These are phyloP conservation scores for Hyposoter dolosus DNA, from an alignment of 2,888 invertebrate genomes.

Conservation along the genomic window DNA sequence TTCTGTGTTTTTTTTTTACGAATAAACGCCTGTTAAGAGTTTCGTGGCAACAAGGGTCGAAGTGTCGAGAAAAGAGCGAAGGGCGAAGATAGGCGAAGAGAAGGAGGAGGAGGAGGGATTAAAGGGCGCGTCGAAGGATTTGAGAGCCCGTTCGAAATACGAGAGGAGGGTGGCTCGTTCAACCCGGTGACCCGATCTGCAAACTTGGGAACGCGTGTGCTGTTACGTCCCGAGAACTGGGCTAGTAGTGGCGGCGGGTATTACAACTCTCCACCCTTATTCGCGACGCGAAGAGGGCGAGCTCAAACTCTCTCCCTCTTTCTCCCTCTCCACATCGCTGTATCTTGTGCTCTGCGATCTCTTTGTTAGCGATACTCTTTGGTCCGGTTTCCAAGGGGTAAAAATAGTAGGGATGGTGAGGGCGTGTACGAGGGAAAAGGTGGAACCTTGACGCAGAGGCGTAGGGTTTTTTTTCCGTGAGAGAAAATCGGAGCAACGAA, in stretches of 20 bases:
- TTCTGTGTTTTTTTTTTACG: not conserved
- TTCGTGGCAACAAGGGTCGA: not conserved
- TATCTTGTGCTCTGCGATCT: constrained; percentile 1
- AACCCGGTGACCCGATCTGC: constrained; percentile 82
- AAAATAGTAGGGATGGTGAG: constrained; percentile 61
- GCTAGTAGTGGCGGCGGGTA: constrained; percentile 79
- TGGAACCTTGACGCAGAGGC: constrained; percentile 58
- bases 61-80: constrained; percentile 11
- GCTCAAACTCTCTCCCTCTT: constrained; percentile 32
- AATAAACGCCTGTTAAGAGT: not conserved
- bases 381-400: constrained; percentile 36
- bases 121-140: constrained; percentile 56
- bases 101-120: constrained; percentile 32
- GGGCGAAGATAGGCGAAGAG: constrained; percentile 17
- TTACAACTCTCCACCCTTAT: constrained; percentile 58
- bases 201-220: constrained; percentile 75
- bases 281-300: constrained; percentile 45
- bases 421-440: constrained; percentile 59
- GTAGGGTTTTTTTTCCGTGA: constrained; percentile 39
- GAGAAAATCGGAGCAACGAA: constrained; percentile 55
- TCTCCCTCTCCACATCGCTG: constrained; percentile 9
- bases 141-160: constrained; percentile 45
- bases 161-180: constrained; percentile 68
- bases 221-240: constrained; percentile 75
- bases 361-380: constrained; percentile 19